Base-by-base conservation (phyloP, 1,140 invertebrate species). In the Caenorhabditis tropicalis region DNA sequence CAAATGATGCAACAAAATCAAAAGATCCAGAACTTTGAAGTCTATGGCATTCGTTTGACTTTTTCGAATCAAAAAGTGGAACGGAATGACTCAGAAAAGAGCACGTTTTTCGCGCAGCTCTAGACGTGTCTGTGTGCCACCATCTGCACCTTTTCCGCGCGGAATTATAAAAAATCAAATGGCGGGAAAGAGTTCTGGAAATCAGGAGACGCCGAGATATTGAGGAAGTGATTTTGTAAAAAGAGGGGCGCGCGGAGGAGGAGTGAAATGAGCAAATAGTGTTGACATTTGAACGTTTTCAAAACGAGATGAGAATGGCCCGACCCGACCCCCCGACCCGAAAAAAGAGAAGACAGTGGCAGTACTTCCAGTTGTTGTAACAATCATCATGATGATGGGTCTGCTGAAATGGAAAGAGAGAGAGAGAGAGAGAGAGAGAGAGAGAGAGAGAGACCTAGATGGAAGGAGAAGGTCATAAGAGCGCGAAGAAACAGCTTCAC, bases 121-220 rank as follows among this genome's bases (percentile, higher is more conserved):
- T 16, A 9, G 5, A 10, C 58, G 31, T 36, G 58, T 29, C 9
- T n/a, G n/a, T 74, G 27, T 74, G 65, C 33, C 65, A 74, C 36
- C 65, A 36, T 74, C 36, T 74, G 65, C 65, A n/a, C 65, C 65
- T 24, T 27, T 74, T 74, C 65, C 65, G 65, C 65, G 65, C 65
- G 65, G 65, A 74, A 74, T 65, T 19, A 65, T 27, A 33, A 65
- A 65, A 21, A 24, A 65, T 56, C 10, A 65, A n/a, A 33, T 33
- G 31, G 16, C 9, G 19, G 53, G n/a, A 58, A 29, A 65, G 16
- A 65, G 33, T 36, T 19, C 10, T 4, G 19, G 21, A 39, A 65
- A 39, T 65, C 31, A 39, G 31, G 58, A 65, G 58, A 65, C n/a
- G 19, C 31, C 33, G 58, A 65, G 58, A 65, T 36, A 65, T 36